Evolutionary conservation across 2,113 vertebrate species (phyloP), one percentile per base, ranked within the genome.

Genomic region (Pteropus alecto): DNA sequence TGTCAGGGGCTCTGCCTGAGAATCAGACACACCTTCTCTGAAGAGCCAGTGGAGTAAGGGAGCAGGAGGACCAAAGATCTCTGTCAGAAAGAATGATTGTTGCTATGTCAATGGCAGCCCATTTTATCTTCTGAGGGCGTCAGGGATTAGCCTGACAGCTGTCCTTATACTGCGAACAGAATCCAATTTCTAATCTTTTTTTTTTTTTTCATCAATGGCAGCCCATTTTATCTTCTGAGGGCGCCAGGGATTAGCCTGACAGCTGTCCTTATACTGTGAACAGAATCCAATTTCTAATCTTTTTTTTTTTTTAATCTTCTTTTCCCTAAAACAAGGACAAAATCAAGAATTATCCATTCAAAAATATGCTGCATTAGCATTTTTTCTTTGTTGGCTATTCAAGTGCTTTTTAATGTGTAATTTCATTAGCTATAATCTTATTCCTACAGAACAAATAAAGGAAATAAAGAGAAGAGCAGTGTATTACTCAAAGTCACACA

Each of bases 311-410:
- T 61, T 13, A 13, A 81, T 67, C n/a, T 8, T 85, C 8, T 12
- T 79, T 95, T 76, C 46, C 82, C 26, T 89, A 43, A 86, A 88
- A 30, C 30, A 85, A 70, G 74, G 6, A 65, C 11, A 83, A 81
- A 92, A 87, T 71, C 18, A 86, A 92, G 28, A 92, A 82, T 58
- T 73, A 15, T 71, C 61, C 86, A 18, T 92, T 96, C 41, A 70
- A 51, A 38, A n/a, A 83, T 82, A 16, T 35, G 35, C 30, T 58
- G 13, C 22, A 10, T 74, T 76, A 41, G 68, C 18, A 15, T 73
- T 48, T 19, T 63, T 63, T 51, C 68, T 82, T 87, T 73, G 19
- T 46, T n/a, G 54, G n/a, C 61, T 60, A n/a, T 30, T 67, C 61
- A 95, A 91, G 21, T 82, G 60, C 11, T 77, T 78, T 93, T 63